Conservation (phyloP, 92 coral and sea anemone genomes). For the Plumapathes pennacea region DNA sequence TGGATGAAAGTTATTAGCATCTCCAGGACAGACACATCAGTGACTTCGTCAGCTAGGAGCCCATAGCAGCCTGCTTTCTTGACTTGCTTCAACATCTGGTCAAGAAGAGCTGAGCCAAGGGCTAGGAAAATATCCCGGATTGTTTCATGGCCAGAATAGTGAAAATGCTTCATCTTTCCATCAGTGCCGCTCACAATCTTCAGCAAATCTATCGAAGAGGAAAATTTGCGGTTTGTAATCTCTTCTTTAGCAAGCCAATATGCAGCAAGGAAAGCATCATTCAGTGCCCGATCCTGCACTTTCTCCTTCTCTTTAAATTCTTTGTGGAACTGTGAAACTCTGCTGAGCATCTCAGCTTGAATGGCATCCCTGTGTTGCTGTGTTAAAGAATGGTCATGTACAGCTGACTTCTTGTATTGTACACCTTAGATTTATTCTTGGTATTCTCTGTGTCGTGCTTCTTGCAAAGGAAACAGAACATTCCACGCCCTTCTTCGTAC, state of each 20-base stretch:
- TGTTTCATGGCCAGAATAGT: slow-evolving; percentile 45
- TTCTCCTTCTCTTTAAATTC: no score
- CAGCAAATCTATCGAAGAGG: slow-evolving; percentile 26
- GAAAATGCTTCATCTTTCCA: slow-evolving; percentile 39
- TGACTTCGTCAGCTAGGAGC: slow-evolving; percentile 28
- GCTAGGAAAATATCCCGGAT: slow-evolving; percentile 34
- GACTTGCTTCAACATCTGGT: slow-evolving; percentile 23
- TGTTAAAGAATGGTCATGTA: no score
- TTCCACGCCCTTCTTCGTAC: slow-evolving; percentile 41
- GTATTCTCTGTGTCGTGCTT: slow-evolving; percentile 28
- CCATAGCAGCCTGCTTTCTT: slow-evolving; percentile 46
- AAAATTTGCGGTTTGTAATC: slow-evolving; percentile 29
- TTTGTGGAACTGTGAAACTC: slow-evolving; percentile 39
- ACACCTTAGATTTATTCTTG: no score
- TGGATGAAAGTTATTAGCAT: slow-evolving; percentile 38
- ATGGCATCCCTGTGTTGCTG: slow-evolving; percentile 44
- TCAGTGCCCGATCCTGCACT: slow-evolving; percentile 7
- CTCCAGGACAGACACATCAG: slow-evolving; percentile 49
- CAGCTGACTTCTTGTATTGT: no score
- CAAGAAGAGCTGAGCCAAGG: slow-evolving; percentile 35
- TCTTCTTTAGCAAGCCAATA: slow-evolving; percentile 52
- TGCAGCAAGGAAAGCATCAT: slow-evolving; percentile 44
- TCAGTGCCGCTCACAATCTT: slow-evolving; percentile 51
- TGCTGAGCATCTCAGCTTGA: slow-evolving; percentile 39
- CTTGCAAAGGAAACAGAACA: slow-evolving; percentile 30